phyloP scores from a whole-genome alignment of 2,113 vertebrate species.

The Mesoclemmys tuberculata region DNA sequence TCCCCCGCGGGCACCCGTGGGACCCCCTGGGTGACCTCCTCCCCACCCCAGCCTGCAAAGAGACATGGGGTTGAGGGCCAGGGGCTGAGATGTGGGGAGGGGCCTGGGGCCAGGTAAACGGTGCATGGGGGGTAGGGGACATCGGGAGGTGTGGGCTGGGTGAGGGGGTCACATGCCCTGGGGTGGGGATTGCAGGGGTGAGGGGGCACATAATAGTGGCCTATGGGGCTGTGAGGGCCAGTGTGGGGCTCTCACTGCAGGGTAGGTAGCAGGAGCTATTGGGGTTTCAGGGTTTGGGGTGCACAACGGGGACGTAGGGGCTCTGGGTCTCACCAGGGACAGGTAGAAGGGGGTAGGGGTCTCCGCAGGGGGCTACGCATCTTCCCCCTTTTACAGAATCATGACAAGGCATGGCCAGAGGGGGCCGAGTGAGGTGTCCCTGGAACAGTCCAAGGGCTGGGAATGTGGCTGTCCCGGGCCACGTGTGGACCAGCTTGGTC shows the following conservation, averaged over 20 bases:
- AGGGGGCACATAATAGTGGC: not conserved
- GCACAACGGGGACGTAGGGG: too few species aligned
- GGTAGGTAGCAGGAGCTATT: not conserved
- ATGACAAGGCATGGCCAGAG: too few species aligned
- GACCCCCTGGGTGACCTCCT: not conserved
- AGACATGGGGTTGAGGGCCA: not conserved
- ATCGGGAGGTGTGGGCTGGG: not conserved
- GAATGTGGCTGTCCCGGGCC: too few species aligned
- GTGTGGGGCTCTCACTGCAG: not conserved
- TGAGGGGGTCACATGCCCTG: not conserved
- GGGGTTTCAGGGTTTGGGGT: not conserved
- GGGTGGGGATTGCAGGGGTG: not conserved
- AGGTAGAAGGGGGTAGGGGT: too few species aligned
- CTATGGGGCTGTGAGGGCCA: not conserved
- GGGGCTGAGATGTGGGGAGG: not conserved
- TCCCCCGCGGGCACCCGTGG: slow-evolving; percentile 37
- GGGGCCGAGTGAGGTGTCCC: too few species aligned
- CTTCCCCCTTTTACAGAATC: too few species aligned
- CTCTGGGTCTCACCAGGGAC: too few species aligned
- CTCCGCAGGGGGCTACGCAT: too few species aligned
- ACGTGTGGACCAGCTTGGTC: too few species aligned
- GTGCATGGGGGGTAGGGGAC: too few species aligned
- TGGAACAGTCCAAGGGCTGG: too few species aligned
- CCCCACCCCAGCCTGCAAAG: not conserved
- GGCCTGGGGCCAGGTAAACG: not conserved